Base-by-base conservation (phyloP, 2,113 vertebrate species). In the Actinemys pallida region DNA sequence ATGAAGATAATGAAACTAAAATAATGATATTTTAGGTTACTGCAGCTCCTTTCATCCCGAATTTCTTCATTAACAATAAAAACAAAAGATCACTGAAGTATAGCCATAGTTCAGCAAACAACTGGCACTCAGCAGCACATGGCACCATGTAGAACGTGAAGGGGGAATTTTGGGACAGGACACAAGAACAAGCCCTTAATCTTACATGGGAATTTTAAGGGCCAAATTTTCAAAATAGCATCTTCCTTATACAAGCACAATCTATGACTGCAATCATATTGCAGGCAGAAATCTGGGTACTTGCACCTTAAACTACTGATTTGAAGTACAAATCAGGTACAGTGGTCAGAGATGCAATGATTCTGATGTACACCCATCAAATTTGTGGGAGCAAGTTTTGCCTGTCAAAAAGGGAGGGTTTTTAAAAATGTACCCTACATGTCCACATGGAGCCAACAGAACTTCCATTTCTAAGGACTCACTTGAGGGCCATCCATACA, bases 1-100 rank as follows among this genome's bases (percentile, higher is more conserved):
- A 88, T 95, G 83, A 52, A 45, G 56, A 4, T 79, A 93, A 91
- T 88, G 90, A 96, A 94, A 83, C 22, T 62, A 86, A 25, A 91
- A 87, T n/a, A 49, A 86, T 89, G 87, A 69, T 27, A 88, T 83
- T 69, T 89, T 87, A 54, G 12, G n/a, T 84, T 84, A 82, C 54
- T 89, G 6, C 84, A 47, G 72, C 87, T 76, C 19, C 76, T 88
- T 50, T 45, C 59, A n/a, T 90, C 81, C 91, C 79, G 6, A 45
- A 13, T 75, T 24, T 75, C n/a, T 45, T 78, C 16, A 31, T 0
- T 5, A 87, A 57, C 82, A 95, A 42, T n/a, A 57, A 85, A 47
- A 96, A 86, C 25, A 84, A 93, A 65, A 14, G 31, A 3, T n/a
- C 45, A 3, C 3, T 42, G n/a, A 84, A 83, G 27, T 31, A 27